Percentiles rank a stretch among this genome's conserved stretches.
phyloP scores from a whole-genome alignment of 1,140 invertebrate species.

The Micrasema minimum region DNA sequence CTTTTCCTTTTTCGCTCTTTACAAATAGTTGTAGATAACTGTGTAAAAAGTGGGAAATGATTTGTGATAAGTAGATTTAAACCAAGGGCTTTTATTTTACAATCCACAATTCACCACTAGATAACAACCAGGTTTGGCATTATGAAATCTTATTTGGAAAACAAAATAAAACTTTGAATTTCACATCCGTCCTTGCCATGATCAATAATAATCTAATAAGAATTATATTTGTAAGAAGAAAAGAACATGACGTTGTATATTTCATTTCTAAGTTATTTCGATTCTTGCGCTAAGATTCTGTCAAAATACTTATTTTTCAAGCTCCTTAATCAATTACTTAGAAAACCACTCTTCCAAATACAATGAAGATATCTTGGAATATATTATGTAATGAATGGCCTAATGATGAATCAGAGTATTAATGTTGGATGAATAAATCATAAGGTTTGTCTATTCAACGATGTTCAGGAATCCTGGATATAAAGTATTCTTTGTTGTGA shows the following conservation, averaged over 20 bases:
- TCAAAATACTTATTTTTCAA: conserved; percentile 14
- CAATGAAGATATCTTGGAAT: conserved; percentile 3
- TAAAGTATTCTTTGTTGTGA: conserved; percentile 1
- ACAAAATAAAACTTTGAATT: background rate
- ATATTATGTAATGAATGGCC: conserved; percentile 20
- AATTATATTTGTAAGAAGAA: too few species aligned
- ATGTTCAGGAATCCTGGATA: background rate
- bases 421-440: conserved; percentile 25
- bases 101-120: background rate
- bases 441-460: background rate
- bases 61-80: background rate
- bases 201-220: background rate
- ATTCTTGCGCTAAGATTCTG: background rate
- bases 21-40: background rate
- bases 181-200: background rate
- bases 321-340: background rate
- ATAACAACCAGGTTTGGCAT: background rate
- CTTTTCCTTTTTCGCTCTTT: background rate
- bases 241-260: background rate
- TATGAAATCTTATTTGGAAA: background rate
- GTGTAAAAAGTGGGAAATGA: background rate
- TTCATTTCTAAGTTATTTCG: background rate
- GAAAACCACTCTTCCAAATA: background rate
- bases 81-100: background rate
- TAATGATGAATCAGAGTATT: conserved; percentile 29